phyloP scores from a whole-genome alignment of 2,113 vertebrate species.

The Crocuta crocuta region DNA sequence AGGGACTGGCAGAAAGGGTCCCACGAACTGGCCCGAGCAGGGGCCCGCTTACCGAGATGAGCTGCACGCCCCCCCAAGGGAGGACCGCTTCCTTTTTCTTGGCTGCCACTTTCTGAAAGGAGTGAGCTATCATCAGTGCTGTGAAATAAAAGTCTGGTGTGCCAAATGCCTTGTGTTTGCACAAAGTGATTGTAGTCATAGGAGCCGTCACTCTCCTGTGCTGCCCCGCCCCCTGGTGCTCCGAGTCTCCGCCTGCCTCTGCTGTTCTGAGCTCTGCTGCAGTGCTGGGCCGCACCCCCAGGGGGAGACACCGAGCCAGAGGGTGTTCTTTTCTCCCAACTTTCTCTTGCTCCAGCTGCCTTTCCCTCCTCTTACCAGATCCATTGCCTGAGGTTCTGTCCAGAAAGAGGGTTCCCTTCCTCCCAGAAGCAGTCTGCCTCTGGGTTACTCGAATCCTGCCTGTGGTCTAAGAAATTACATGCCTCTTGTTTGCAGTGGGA shows the following conservation, averaged over 20 bases:
- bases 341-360: slow-evolving; percentile 17
- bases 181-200: slow-evolving; percentile 64
- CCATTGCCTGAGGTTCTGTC: slow-evolving; percentile 16
- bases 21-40: slow-evolving; percentile 59
- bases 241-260: neutral
- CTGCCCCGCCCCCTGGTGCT: neutral
- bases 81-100: slow-evolving; percentile 84
- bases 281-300: neutral
- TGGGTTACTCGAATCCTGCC: neutral
- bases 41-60: slow-evolving; percentile 73
- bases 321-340: neutral
- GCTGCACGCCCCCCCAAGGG: slow-evolving; percentile 64
- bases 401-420: neutral
- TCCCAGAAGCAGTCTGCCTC: neutral
- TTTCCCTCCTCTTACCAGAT: slow-evolving; percentile 39
- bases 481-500: neutral
- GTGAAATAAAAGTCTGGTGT: slow-evolving; percentile 87
- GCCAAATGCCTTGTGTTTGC: slow-evolving; percentile 84
- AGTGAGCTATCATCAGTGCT: slow-evolving; percentile 86
- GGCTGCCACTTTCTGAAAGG: slow-evolving; percentile 83
- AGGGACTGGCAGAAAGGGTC: slow-evolving; percentile 86
- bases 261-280: neutral
- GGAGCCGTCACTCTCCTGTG: slow-evolving; percentile 41
- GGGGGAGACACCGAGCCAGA: neutral
- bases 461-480: fast-evolving